Evolutionary conservation across 2,888 invertebrate genomes (phyloP).

Genomic region (Strigamia maritima): DNA sequence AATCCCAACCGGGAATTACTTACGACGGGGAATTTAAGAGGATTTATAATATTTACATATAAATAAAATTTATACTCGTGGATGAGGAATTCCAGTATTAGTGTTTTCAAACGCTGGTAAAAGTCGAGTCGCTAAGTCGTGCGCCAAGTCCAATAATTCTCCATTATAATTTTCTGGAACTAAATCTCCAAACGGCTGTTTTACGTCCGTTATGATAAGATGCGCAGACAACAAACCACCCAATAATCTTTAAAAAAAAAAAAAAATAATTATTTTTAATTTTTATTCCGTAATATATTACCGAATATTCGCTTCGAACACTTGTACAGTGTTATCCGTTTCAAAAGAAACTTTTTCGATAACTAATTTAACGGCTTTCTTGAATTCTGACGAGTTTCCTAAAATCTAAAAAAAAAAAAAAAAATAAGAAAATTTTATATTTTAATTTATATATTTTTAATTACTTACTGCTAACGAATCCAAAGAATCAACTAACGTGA

Average conservation of each 20-base stretch:
- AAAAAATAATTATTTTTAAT: constrained; percentile 10
- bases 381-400: constrained; percentile 61
- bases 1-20: neutral
- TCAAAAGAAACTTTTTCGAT: constrained; percentile 61
- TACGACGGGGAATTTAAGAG: no score
- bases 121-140: constrained; percentile 60
- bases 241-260: constrained; percentile 53
- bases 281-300: constrained; percentile 44
- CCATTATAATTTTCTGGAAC: constrained; percentile 56
- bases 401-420: constrained; percentile 52
- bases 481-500: constrained; percentile 61
- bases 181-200: constrained; percentile 58
- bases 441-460: neutral
- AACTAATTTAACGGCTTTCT: constrained; percentile 59
- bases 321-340: constrained; percentile 61
- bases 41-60: neutral
- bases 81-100: constrained; percentile 59
- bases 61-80: constrained; percentile 49
- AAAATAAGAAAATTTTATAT: constrained; percentile 25
- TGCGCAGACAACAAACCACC: constrained; percentile 63
- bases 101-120: constrained; percentile 62
- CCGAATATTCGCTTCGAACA: constrained; percentile 65
- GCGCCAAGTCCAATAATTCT: constrained; percentile 60
- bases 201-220: constrained; percentile 59
- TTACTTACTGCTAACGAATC: constrained; percentile 59